Evolutionary conservation across 2,113 vertebrate species (phyloP).

Genomic region (Pimephales promelas): DNA sequence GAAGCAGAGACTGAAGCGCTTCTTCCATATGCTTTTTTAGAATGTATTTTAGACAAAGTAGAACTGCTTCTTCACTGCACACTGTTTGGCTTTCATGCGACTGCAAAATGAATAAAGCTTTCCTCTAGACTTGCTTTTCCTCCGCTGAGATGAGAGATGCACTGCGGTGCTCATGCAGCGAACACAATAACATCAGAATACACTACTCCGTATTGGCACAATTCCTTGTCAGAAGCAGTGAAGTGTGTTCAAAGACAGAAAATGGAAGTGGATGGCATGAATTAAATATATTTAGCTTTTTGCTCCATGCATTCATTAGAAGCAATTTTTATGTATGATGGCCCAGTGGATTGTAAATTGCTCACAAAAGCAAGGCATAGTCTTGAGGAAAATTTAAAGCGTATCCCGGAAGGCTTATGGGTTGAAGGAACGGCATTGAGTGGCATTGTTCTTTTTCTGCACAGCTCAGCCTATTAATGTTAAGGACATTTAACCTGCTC

Average conservation of each 20-base stretch:
- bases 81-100: slow-evolving; percentile 22
- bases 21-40: not conserved
- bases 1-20: not conserved
- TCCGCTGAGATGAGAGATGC: not conserved
- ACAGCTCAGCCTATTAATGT: slow-evolving; percentile 25
- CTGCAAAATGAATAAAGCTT: slow-evolving; percentile 36
- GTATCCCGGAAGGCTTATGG: not conserved
- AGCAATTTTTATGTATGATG: slow-evolving; percentile 69
- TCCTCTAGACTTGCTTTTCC: slow-evolving; percentile 9
- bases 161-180: slow-evolving; percentile 57
- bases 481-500: slow-evolving; percentile 24
- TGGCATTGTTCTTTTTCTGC: slow-evolving; percentile 25
- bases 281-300: slow-evolving; percentile 74
- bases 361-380: slow-evolving; percentile 55
- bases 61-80: not conserved
- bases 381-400: slow-evolving; percentile 23
- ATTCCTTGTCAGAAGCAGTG: slow-evolving; percentile 69
- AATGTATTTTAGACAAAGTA: slow-evolving; percentile 17
- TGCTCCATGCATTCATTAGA: slow-evolving; percentile 63
- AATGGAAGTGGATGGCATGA: slow-evolving; percentile 70
- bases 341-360: slow-evolving; percentile 68
- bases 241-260: slow-evolving; percentile 73
- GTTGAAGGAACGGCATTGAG: not conserved
- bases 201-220: slow-evolving; percentile 50
- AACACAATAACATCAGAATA: slow-evolving; percentile 60